These are phyloP conservation scores for Regulus satrapa DNA, from an alignment of 2,113 vertebrate genomes.

Conservation along the genomic window DNA sequence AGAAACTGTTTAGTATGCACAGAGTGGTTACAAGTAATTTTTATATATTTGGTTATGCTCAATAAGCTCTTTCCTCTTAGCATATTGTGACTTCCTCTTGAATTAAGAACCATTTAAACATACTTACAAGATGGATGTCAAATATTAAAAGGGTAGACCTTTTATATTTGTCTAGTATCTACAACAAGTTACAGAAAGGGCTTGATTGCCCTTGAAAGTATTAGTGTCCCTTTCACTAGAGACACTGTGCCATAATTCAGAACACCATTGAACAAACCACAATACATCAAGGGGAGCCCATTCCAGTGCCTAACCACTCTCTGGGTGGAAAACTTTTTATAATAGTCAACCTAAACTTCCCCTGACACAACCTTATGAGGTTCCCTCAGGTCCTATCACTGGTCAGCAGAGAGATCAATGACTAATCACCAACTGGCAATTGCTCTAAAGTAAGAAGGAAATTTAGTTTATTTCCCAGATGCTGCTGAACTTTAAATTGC, in stretches of 20 bases:
- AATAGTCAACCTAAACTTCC: not conserved
- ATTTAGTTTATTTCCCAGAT: not conserved
- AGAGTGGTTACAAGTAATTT: not conserved
- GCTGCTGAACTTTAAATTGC: not conserved
- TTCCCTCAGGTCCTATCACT: accelerated
- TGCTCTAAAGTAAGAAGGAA: not conserved
- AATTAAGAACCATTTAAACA: not conserved
- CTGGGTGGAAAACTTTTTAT: not conserved
- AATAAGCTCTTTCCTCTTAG: not conserved
- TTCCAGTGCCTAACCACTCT: not conserved
- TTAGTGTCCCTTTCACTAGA: not conserved
- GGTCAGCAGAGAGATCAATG: not conserved
- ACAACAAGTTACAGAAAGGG: not conserved
- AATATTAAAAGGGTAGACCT: not conserved
- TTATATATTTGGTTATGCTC: not conserved
- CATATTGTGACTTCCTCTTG: not conserved
- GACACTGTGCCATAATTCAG: not conserved
- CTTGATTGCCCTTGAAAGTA: not conserved
- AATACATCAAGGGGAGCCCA: not conserved
- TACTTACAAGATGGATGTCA: not conserved
- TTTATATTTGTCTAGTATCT: not conserved
- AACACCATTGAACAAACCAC: not conserved
- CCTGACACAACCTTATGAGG: not conserved
- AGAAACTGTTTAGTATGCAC: not conserved
- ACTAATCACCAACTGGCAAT: not conserved